A percentile compares a stretch with the other conserved stretches of the same genome.
phyloP scores from a whole-genome alignment of 1,140 invertebrate species.

The Choristoneura fumiferana region DNA sequence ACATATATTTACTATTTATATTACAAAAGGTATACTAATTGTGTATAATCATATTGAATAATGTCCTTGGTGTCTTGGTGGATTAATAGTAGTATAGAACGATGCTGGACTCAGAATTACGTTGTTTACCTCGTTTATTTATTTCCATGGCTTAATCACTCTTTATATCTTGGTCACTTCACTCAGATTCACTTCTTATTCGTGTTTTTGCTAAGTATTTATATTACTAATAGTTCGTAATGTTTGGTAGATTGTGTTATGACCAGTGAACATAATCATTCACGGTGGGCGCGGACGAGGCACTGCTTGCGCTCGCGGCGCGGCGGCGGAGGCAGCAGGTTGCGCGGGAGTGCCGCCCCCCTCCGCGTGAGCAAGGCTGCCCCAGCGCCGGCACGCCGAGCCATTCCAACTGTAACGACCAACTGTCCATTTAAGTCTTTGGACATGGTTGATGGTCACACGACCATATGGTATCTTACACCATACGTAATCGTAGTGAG shows the following conservation, averaged over 20 bases:
- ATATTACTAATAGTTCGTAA: constrained; percentile 30
- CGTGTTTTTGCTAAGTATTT: constrained; percentile 27
- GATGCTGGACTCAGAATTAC: constrained; percentile 17
- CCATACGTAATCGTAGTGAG: constrained; percentile 47
- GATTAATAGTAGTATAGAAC: constrained; percentile 16
- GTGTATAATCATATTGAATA: too few species aligned
- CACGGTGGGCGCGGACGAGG: constrained; percentile 48
- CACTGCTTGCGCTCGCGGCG: constrained; percentile 49
- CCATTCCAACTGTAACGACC: constrained; percentile 74
- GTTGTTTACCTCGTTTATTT: constrained; percentile 45
- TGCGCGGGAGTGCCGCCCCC: constrained; percentile 53
- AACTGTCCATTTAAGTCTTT: constrained; percentile 75
- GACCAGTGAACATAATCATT: constrained; percentile 30
- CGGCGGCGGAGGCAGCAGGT: constrained; percentile 60
- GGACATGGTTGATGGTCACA: constrained; percentile 66
- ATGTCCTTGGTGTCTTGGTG: constrained; percentile 8
- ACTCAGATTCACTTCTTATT: constrained; percentile 39
- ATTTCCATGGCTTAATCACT: constrained; percentile 44
- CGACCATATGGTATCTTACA: constrained; percentile 66
- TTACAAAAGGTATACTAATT: too few species aligned
- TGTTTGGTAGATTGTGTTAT: constrained; percentile 31
- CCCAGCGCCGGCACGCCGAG: constrained; percentile 38
- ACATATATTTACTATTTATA: too few species aligned
- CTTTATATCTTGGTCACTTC: constrained; percentile 46
- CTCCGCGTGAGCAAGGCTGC: constrained; percentile 56